A percentile compares a stretch with the other conserved stretches of the same genome.
phyloP scores from a whole-genome alignment of 2,797 vertebrate species.

The Poecilia gillii region DNA sequence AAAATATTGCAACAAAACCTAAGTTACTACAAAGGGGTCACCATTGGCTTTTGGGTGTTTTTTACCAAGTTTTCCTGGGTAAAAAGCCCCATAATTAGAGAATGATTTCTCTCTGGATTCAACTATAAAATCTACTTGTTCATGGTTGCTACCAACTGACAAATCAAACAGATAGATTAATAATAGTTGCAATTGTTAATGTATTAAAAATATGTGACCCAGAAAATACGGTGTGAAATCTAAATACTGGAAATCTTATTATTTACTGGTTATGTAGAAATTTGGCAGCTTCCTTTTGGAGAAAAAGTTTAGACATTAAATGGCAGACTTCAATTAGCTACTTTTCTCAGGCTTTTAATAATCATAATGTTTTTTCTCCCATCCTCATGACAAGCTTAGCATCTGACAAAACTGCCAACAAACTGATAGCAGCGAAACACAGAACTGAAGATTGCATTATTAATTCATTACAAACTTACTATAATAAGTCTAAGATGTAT shows the following conservation, averaged over 20 bases:
- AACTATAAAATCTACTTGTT: neutral
- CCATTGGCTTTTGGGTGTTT: neutral
- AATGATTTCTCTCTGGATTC: neutral
- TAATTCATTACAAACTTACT: constrained; percentile 36
- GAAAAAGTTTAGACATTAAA: constrained; percentile 7
- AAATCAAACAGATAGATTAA: neutral
- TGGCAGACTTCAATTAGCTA: constrained; percentile 31
- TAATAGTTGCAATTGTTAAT: no score
- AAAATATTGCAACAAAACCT: neutral
- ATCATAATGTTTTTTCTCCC: constrained; percentile 27
- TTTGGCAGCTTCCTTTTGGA: neutral
- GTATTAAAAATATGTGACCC: neutral
- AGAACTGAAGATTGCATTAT: constrained; percentile 37
- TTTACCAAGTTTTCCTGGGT: neutral
- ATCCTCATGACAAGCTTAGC: constrained; percentile 38
- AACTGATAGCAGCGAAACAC: constrained; percentile 51
- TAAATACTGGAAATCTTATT: neutral
- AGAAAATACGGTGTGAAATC: neutral
- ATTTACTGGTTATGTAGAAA: neutral
- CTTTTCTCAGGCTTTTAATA: constrained; percentile 39
- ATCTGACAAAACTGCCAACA: constrained; percentile 53
- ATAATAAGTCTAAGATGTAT: constrained; percentile 12
- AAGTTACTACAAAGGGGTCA: neutral
- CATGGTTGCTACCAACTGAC: neutral
- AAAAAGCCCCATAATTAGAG: neutral